Base-by-base conservation (phyloP, 2,888 invertebrate species). In the Xanthia icteritia region DNA sequence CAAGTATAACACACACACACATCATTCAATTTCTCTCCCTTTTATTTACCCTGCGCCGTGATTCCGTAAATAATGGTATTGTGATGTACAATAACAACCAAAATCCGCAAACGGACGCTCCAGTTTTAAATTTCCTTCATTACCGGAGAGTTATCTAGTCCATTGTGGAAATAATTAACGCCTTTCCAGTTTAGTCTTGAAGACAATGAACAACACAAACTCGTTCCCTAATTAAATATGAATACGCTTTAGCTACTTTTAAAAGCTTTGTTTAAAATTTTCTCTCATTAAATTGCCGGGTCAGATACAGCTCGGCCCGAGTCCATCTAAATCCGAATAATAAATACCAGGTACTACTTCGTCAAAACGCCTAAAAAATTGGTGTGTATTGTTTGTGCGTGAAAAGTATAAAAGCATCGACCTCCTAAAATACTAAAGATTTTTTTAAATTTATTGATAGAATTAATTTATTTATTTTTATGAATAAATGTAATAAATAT, bases 201-300 rank as follows among this genome's bases (percentile, higher is more conserved):
- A 88, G 88, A 88, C 89, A 88, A 89, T 88, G 88, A 75, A 76
- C 67, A 84, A 89, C 84, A 89, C 72, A 67, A 89, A 89, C 88
- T 86, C 84, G 68, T 76, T 88, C 79, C 81, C 81, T 89, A 88
- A 88, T 88, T 88, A 89, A 89, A 88, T 88, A 88, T 88, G 88
- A 88, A 88, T 88, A 88, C 89, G 81, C 84, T 82, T 89, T 84
- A 78, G 79, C 75, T 86, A 89, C 88, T 89, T 83, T 87, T 71
- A 79, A 88, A 78, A 77, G 88, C 81, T 75, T 88, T 82, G 79
- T 88, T 88, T 79, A 66, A 64, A 78, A 56, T 65, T 61, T 56
- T 75, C 48, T 81, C 79, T 88, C 79, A 36, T 83, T 88, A 85
- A n/a, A n/a, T n/a, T n/a, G n/a, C n/a, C n/a, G n/a, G n/a, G n/a